Evolutionary conservation across 2,888 invertebrate genomes (phyloP).

Genomic region (Cheiracanthium punctorium): DNA sequence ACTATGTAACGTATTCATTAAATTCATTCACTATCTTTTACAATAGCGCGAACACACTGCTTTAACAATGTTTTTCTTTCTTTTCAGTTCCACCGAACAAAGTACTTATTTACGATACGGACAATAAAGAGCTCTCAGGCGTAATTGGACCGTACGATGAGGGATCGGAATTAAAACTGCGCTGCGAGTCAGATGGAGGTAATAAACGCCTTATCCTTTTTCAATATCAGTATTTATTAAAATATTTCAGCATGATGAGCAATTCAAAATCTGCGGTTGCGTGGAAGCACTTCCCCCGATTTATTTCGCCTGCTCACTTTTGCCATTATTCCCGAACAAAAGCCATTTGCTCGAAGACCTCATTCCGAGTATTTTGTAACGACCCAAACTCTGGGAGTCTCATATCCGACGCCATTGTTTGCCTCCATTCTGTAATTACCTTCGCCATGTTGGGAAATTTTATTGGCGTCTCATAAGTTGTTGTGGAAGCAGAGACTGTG

Average conservation of each 20-base stretch:
- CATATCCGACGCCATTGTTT: not conserved
- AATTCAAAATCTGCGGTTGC: not conserved
- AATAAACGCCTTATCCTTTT: conserved; percentile 76
- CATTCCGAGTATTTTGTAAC: not conserved
- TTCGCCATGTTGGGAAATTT: not conserved
- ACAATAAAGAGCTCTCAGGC: conserved; percentile 88
- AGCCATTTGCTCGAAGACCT: not conserved
- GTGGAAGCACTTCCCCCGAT: not conserved
- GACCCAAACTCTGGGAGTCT: not conserved
- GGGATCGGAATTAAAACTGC: conserved; percentile 88
- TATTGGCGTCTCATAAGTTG: not conserved
- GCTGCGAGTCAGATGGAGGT: conserved; percentile 91
- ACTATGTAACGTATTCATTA: too few relatives aligned
- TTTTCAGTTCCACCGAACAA: conserved; percentile 88
- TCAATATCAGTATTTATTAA: not conserved
- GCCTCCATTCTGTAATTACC: not conserved
- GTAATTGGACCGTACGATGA: conserved; percentile 90
- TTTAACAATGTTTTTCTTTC: too few relatives aligned
- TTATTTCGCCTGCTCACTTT: not conserved
- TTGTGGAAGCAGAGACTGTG: not conserved
- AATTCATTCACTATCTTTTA: too few relatives aligned
- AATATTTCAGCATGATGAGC: not conserved
- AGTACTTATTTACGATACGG: conserved; percentile 88
- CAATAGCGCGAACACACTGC: too few relatives aligned
- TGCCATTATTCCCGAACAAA: not conserved